Conservation (phyloP, 2,888 invertebrate species). For the Bembecia ichneumoniformis region DNA sequence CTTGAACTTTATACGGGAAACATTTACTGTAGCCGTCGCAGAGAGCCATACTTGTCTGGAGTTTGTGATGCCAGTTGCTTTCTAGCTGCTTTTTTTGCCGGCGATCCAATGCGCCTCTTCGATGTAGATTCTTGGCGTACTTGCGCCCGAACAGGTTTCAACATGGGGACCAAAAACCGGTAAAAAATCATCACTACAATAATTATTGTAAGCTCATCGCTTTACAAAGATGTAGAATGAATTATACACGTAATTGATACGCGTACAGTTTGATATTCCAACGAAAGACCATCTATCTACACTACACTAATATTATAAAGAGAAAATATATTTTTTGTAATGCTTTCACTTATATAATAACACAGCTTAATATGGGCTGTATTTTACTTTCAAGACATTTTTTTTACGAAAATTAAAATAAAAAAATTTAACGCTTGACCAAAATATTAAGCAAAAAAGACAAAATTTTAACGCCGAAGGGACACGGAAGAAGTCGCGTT, state of each 20-base stretch:
- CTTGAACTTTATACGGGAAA: conserved; percentile 23
- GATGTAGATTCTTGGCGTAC: conserved; percentile 54
- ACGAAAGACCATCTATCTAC: no score
- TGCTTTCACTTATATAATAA: no score
- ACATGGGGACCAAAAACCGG: conserved; percentile 56
- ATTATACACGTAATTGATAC: conserved; percentile 20
- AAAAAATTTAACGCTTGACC: no score
- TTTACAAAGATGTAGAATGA: conserved; percentile 30
- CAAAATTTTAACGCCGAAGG: no score
- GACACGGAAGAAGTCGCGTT: no score
- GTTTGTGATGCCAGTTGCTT: conserved; percentile 43
- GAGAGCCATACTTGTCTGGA: conserved; percentile 25
- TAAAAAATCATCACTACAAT: conserved; percentile 59
- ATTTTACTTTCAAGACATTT: no score
- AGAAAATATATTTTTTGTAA: no score
- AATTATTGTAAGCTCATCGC: conserved; percentile 58
- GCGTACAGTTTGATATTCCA: neutral
- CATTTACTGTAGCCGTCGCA: conserved; percentile 23
- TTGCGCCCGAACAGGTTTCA: conserved; percentile 59
- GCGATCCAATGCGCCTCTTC: conserved; percentile 43
- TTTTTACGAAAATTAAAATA: no score
- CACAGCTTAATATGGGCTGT: no score
- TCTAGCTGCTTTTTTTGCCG: conserved; percentile 47
- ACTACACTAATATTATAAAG: no score
- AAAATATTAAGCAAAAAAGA: no score